Evolutionary conservation across 2,797 vertebrate genomes (phyloP), one percentile per base, ranked within the genome.

Genomic region (Distichodus sexfasciatus): DNA sequence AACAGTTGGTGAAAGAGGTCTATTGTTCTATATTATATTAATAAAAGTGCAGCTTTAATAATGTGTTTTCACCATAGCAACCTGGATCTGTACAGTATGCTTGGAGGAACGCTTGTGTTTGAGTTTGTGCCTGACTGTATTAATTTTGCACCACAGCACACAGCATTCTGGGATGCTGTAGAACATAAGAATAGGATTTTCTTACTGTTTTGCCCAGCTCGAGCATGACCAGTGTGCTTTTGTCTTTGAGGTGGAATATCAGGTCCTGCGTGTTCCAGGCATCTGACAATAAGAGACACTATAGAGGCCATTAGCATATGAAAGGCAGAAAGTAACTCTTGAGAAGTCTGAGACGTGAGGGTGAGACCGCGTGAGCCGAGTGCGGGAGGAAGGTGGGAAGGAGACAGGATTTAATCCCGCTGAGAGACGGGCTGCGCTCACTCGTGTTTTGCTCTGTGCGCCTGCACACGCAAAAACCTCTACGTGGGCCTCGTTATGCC

Each of bases 321-420:
- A 28, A 51, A 51, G 11, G 23, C 8, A 11, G n/a, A 50, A 51
- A 51, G 15, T 14, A 24, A 12, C 5, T 26, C 12, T 51, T n/a
- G 12, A 5, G 5, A 19, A 33, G 6, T 29, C 23, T 31, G 2
- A 33, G 29, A 9, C 10, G 28, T 36, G 17, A 35, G 10, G 21
- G 53, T 5, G 6, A 3, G 11, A 24, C 19, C 10, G 4, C 7
- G 4, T 15, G 23, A 24, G 33, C n/a, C 14, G 40, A 12, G 24
- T 40, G 57, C 40, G 63, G 53, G 54, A 46, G 38, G 24, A 28
- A 38, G 61, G 33, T 55, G 53, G 29, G 36, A 62, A 23, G 26
- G 61, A 71, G 59, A 75, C 44, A 50, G 44, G 67, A 76, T 73
- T 50, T 63, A 40, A 61, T 41, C 47, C 59, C 14, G 36, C 47